These are phyloP conservation scores for Acronicta psi DNA, from an alignment of 2,888 invertebrate species.

Conservation along the genomic window DNA sequence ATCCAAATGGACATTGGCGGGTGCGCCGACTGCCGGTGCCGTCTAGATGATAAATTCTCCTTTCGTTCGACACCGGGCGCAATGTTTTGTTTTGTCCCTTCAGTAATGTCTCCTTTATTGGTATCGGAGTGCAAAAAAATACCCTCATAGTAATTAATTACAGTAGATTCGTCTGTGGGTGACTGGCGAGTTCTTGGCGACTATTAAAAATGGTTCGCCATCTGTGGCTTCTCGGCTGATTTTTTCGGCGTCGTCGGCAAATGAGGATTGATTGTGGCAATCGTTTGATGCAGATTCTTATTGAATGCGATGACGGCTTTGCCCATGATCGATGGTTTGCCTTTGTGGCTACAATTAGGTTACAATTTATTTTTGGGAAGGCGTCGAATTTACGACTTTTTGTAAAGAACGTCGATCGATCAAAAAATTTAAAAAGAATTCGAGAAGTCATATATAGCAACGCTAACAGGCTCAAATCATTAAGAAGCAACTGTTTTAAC, in stretches of 20 bases:
- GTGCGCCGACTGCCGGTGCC: constrained; percentile 84
- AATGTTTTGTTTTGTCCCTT: constrained; percentile 84
- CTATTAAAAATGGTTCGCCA: constrained; percentile 83
- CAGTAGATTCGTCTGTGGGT: constrained; percentile 83
- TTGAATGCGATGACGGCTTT: constrained; percentile 74
- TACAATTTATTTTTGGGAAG: constrained; percentile 52
- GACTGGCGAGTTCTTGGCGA: constrained; percentile 83
- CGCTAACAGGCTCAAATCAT: too few species aligned
- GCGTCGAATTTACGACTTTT: constrained; percentile 15
- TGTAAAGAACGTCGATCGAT: constrained; percentile 7
- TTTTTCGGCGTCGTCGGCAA: constrained; percentile 66
- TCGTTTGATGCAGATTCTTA: constrained; percentile 84
- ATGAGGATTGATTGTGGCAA: constrained; percentile 87
- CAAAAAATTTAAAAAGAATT: background rate
- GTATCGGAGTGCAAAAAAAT: constrained; percentile 78
- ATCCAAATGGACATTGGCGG: constrained; percentile 89
- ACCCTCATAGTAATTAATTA: constrained; percentile 86
- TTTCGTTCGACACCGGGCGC: constrained; percentile 87
- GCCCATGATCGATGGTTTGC: constrained; percentile 76
- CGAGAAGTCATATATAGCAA: too few species aligned
- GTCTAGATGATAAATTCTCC: constrained; percentile 88
- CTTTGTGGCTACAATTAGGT: constrained; percentile 58
- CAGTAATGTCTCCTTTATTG: constrained; percentile 81
- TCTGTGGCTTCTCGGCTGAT: constrained; percentile 70
- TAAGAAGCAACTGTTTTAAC: background rate